Evolutionary conservation across 2,797 vertebrate genomes (phyloP).

Genomic region (Crenuchus spilurus): DNA sequence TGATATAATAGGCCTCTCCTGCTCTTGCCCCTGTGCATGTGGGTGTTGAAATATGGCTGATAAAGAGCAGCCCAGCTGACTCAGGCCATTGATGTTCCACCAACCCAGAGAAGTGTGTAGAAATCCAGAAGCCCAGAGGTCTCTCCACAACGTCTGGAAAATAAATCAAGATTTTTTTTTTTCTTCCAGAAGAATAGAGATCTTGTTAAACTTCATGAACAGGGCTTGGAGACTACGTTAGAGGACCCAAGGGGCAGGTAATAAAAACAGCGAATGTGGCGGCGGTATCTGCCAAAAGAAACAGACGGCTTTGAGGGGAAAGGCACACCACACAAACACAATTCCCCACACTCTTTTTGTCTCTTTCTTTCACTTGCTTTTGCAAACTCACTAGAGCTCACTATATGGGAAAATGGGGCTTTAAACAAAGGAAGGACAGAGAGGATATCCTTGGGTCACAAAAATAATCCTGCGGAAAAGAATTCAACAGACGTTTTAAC

Average conservation of each 20-base stretch:
- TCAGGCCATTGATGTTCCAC: conserved; percentile 25
- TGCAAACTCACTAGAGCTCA: conserved; percentile 45
- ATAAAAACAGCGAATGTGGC: conserved; percentile 57
- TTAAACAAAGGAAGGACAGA: conserved; percentile 47
- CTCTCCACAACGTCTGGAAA: conserved; percentile 38
- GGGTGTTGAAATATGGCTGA: conserved; percentile 7
- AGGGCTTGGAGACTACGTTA: conserved; percentile 51
- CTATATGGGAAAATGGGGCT: conserved; percentile 35
- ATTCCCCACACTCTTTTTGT: conserved; percentile 24
- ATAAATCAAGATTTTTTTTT: conserved; percentile 40
- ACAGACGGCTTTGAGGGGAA: conserved; percentile 51
- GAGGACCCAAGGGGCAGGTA: conserved; percentile 52
- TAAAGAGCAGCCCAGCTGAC: background rate
- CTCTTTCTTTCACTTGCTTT: background rate
- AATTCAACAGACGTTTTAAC: too few relatives aligned
- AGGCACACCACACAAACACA: conserved; percentile 42
- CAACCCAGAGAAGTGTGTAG: background rate
- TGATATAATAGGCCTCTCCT: background rate
- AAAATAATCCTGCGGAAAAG: too few relatives aligned
- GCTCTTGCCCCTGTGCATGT: background rate
- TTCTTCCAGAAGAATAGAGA: conserved; percentile 34
- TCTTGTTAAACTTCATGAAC: conserved; percentile 53
- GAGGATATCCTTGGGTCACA: conserved; percentile 26
- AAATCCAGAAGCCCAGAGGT: conserved; percentile 12
- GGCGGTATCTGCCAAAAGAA: conserved; percentile 52